These are phyloP conservation scores for Cardiocondyla obscurior DNA, from an alignment of 1,140 invertebrate genomes.

Conservation along the genomic window DNA sequence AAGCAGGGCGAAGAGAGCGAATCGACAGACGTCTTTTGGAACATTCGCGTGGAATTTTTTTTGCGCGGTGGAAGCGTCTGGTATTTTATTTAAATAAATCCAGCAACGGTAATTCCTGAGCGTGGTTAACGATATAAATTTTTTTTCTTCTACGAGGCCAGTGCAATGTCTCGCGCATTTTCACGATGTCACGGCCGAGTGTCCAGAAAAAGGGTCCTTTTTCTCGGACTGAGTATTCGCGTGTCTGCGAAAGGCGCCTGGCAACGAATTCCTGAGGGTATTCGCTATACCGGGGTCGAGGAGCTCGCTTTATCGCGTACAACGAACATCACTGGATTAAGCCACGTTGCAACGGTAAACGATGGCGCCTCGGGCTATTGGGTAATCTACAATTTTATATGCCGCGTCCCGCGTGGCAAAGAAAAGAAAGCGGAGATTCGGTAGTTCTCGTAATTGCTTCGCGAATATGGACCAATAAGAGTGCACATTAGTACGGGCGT, in stretches of 20 bases:
- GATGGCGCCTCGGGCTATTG: conserved; percentile 70
- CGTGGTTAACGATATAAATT: not conserved
- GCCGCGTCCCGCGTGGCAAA: conserved; percentile 49
- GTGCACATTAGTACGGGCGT: not conserved
- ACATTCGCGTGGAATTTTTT: not conserved
- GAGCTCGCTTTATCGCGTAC: conserved; percentile 68
- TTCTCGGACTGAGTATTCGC: conserved; percentile 27
- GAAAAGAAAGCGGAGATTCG: conserved; percentile 68
- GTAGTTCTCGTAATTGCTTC: conserved; percentile 64
- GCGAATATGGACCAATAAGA: conserved; percentile 64
- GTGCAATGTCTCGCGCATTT: conserved; percentile 36
- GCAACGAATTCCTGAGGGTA: conserved; percentile 62
- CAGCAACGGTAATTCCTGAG: not conserved
- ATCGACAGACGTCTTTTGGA: not conserved
- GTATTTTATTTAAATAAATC: not conserved
- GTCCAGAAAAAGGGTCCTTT: conserved; percentile 36
- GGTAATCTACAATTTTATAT: conserved; percentile 72
- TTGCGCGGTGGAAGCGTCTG: not conserved
- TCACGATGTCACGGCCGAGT: conserved; percentile 31
- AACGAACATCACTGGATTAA: conserved; percentile 72
- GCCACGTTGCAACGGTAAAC: conserved; percentile 63
- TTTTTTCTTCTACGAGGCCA: conserved; percentile 6
- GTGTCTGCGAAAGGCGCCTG: conserved; percentile 36
- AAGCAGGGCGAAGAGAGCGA: too few species aligned
- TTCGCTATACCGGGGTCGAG: conserved; percentile 47